Evolutionary conservation across 2,113 vertebrate species (phyloP).

Genomic region (Poecilia latipinna): DNA sequence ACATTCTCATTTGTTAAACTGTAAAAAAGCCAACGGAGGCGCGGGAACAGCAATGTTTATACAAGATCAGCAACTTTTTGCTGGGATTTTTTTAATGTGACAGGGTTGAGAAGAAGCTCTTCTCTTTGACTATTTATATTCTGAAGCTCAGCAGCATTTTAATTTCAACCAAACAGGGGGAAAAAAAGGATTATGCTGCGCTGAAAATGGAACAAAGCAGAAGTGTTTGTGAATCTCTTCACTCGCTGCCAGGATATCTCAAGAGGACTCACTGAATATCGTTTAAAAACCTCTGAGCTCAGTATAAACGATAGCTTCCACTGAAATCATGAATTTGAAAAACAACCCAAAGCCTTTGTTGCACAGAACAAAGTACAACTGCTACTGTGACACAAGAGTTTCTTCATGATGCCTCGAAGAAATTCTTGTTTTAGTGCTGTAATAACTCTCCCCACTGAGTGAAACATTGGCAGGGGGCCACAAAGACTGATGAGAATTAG

Average conservation of each 20-base stretch:
- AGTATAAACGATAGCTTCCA: constrained; percentile 1
- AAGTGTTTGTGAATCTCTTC: constrained; percentile 36
- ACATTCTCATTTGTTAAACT: constrained; percentile 27
- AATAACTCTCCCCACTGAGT: constrained; percentile 8
- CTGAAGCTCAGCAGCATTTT: constrained; percentile 13
- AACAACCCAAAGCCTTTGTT: not conserved
- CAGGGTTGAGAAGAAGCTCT: constrained; percentile 15
- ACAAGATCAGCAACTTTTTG: constrained; percentile 36
- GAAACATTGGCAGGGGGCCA: constrained; percentile 8
- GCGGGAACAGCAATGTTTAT: constrained; percentile 29
- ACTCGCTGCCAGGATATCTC: not conserved
- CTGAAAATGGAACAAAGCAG: constrained; percentile 27
- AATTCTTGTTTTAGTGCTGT: constrained; percentile 6
- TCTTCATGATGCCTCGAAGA: not conserved
- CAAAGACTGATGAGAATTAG: not conserved
- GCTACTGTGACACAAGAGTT: not conserved
- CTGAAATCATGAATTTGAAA: constrained; percentile 25
- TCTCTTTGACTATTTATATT: constrained; percentile 20
- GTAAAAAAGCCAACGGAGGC: constrained; percentile 26
- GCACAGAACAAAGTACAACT: constrained; percentile 23
- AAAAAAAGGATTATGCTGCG: constrained; percentile 11
- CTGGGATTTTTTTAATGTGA: constrained; percentile 11
- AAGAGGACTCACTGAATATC: constrained; percentile 8
- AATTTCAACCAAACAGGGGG: constrained; percentile 1
- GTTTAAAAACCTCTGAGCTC: constrained; percentile 3